A percentile compares a stretch with the other conserved stretches of the same genome.
Conservation (phyloP, 1,140 invertebrate genomes). For the Bombus confusus region DNA sequence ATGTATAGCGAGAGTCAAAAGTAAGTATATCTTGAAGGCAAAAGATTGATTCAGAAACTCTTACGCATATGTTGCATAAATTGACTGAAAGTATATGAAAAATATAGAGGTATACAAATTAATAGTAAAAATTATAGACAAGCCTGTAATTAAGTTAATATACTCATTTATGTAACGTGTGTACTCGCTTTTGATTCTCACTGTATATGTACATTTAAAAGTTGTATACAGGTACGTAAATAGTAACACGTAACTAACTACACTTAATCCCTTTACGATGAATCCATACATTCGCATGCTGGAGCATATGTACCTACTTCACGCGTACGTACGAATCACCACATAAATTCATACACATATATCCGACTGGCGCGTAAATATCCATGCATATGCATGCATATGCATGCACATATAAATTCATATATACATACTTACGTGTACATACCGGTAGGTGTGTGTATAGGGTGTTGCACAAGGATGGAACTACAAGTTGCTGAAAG, state of each 20-base stretch:
- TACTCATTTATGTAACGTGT: too few species aligned
- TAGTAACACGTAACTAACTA: neutral
- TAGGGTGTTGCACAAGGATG: neutral
- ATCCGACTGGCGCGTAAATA: conserved; percentile 33
- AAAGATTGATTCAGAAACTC: too few species aligned
- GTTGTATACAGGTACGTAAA: neutral
- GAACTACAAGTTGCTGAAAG: too few species aligned
- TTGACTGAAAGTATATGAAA: too few species aligned
- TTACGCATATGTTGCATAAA: too few species aligned
- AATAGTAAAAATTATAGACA: too few species aligned
- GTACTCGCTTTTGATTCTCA: too few species aligned
- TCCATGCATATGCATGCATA: conserved; percentile 17
- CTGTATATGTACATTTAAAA: neutral
- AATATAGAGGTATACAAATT: too few species aligned
- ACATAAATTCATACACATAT: conserved; percentile 50
- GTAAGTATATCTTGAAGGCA: too few species aligned
- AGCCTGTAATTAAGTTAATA: too few species aligned
- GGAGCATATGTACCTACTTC: conserved; percentile 16
- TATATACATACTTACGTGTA: neutral
- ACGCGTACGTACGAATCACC: conserved; percentile 23
- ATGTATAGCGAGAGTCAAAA: too few species aligned
- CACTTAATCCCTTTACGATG: conserved; percentile 16
- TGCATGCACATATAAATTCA: conserved; percentile 29
- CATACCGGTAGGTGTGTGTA: neutral
- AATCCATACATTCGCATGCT: conserved; percentile 31